Base-by-base conservation (phyloP, 2,113 vertebrate genomes). In the Probosciger aterrimus region DNA sequence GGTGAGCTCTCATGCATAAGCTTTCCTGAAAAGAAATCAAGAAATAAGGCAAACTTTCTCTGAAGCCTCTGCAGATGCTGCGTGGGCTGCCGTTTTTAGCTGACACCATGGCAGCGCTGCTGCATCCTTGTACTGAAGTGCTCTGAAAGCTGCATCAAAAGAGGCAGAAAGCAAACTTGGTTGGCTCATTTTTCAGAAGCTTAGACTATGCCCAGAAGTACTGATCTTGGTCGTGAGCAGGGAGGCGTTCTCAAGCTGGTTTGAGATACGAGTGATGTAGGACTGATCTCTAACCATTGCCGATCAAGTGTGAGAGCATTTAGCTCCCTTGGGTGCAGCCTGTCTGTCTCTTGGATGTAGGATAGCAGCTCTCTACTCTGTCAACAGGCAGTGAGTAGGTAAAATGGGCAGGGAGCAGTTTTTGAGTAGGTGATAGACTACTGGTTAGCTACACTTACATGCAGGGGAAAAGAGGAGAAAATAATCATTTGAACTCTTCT, bases 41-140 rank as follows among this genome's bases (percentile, higher is more conserved):
- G 94, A 64, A 82, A 82, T 76, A 52, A 78, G 74, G 83, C 60
- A 89, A 73, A 82, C 83, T 86, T 91, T 67, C 65, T 91, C 35
- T 86, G 86, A 78, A 92, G 91, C 86, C 77, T 82, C 88, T 91
- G 96, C 91, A 94, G 91, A 67, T 95, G 92, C 77, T 95, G 91
- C 46, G 73, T 92, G 88, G 92, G 91, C 73, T 83, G 89, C 52
- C 33, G 69, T 77, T 92, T 91, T 85, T 64, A 93, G 86, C 91
- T 92, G 92, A 81, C 18, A 24, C 55, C 3, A 30, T 89, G 53
- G 91, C 96, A 89, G 83, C 4, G 2, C 85, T 94, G 92, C 95
- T 93, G 76, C 84, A 84, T 86, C 76, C 64, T 88, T 31, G 53
- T 69, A 24, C 88, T 65, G 70, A 71, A 91, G 78, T 35, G 47